A percentile compares a stretch with the other conserved stretches of the same genome.
These are phyloP conservation scores for Nannoperca obscura DNA, from an alignment of 2,797 vertebrate species.

Conservation along the genomic window DNA sequence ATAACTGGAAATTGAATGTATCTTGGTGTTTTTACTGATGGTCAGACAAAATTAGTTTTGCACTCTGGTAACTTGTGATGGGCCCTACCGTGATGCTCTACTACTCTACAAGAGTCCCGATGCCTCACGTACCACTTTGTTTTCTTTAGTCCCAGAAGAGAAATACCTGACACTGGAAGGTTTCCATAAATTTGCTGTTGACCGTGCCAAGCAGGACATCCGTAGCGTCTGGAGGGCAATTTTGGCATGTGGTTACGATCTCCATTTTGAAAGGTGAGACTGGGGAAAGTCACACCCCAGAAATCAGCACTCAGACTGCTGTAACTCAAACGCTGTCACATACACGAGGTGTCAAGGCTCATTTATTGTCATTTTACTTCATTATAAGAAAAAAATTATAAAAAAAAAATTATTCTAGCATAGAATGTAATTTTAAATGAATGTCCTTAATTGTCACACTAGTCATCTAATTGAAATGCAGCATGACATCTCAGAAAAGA, in stretches of 20 bases:
- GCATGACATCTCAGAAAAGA: background rate
- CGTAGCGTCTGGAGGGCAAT: slow-evolving; percentile 98
- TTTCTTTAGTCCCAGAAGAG: slow-evolving; percentile 91
- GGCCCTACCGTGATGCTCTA: background rate
- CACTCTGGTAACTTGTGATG: background rate
- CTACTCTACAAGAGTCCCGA: background rate
- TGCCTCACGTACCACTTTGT: slow-evolving; percentile 17
- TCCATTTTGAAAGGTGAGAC: slow-evolving; percentile 96
- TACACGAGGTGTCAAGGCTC: background rate
- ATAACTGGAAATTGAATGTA: background rate
- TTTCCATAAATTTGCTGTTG: slow-evolving; percentile 95
- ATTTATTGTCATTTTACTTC: no score
- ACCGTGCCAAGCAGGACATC: slow-evolving; percentile 97
- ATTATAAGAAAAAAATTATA: background rate
- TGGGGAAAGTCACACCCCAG: background rate
- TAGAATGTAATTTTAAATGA: background rate
- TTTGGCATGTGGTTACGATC: slow-evolving; percentile 95
- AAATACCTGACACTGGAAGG: slow-evolving; percentile 97
- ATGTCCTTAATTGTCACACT: background rate
- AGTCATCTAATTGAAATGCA: background rate
- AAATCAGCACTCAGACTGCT: background rate
- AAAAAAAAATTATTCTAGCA: background rate
- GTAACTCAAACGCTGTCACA: slow-evolving; percentile 12
- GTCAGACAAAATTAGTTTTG: background rate
- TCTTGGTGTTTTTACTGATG: background rate